Base-by-base conservation (phyloP, 2,888 invertebrate genomes). In the Cabera pusaria region DNA sequence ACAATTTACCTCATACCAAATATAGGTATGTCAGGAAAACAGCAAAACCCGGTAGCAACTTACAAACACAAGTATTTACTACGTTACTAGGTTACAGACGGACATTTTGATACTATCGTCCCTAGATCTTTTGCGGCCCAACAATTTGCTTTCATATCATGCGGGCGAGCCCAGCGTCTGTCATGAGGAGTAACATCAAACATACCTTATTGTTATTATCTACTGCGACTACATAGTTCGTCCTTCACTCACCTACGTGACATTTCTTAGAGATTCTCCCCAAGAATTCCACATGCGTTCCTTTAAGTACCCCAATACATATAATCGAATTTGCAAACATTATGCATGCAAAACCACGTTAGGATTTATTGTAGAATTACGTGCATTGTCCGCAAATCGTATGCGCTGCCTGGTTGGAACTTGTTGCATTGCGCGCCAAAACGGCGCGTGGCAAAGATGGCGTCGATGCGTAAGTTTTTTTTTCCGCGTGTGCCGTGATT, bases 281-380 rank as follows among this genome's bases (percentile, higher is more conserved):
- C 61, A 64, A 58, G 67, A 71, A 83, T 79, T 78, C 78, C 56
- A 62, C 56, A 59, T 63, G 75, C 80, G 76, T 72, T 47, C 72
- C 63, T 64, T 61, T 67, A 75, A 74, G 74, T 83, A 78, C 81
- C 81, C 76, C 76, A 83, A 80, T 81, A 82, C 82, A 82, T 83
- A 72, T 75, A 73, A 74, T 74, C 71, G 67, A 65, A 62, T 65
- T 62, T 49, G 58, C 58, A 55, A 62, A 53, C 65, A 75, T 77
- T 78, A 69, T 70, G 78, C 81, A 86, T 86, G 81, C 85, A 64
- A 46, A 69, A 67, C 77, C 72, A 71, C 75, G 71, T 72, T 76
- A 70, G 78, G 72, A 86, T 86, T 86, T 87, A 87, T 85, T 84
- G 85, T 84, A 70, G 70, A 80, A 65, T 64, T 84, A 86, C 86